Evolutionary conservation across 1,140 invertebrate species (phyloP).

Genomic region (Ptiloglossa arizonensis): DNA sequence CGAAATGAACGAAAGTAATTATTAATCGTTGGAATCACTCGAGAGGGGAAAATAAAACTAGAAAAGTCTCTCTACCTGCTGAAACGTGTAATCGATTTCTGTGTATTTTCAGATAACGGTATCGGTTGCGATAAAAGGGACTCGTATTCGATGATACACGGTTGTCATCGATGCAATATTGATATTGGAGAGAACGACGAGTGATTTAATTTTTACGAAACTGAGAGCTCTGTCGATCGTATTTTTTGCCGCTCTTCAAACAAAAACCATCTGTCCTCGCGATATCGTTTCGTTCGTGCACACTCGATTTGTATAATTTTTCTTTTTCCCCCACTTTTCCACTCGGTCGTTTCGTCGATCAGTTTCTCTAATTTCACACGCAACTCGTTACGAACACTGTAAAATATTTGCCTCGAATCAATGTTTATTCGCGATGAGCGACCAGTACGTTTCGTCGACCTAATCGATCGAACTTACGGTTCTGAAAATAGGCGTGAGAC

Average conservation of each 20-base stretch:
- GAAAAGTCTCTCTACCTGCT: not conserved
- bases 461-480: constrained; percentile 23
- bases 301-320: too few species aligned
- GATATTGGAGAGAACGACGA: not conserved
- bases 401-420: not conserved
- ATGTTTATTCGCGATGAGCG: not conserved
- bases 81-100: constrained; percentile 3
- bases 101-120: not conserved
- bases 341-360: not conserved
- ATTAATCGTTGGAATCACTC: not conserved
- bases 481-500: constrained; percentile 6
- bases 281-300: too few species aligned
- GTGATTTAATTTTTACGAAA: not conserved
- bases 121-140: constrained; percentile 12
- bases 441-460: not conserved
- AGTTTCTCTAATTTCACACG: not conserved
- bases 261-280: not conserved
- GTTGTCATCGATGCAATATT: not conserved
- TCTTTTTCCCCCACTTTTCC: too few species aligned
- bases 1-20: too few species aligned
- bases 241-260: not conserved
- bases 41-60: not conserved
- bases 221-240: too few species aligned
- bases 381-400: too few species aligned
- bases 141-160: not conserved